Evolutionary conservation across 2,797 vertebrate genomes (phyloP).

Genomic region (Morus bassanus): DNA sequence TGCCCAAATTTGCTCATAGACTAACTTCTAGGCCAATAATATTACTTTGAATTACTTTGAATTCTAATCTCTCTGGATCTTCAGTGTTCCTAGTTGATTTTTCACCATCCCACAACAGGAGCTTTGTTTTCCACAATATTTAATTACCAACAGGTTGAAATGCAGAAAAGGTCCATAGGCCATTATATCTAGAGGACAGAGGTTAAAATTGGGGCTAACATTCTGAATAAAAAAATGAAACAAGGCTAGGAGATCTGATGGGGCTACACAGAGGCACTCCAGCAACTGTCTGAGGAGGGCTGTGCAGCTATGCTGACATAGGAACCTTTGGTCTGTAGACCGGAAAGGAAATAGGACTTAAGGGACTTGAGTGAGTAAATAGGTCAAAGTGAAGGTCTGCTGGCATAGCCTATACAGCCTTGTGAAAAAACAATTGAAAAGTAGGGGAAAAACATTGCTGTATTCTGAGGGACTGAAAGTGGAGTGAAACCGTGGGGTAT

Average conservation of each 20-base stretch:
- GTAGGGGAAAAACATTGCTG: neutral
- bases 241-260: neutral
- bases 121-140: neutral
- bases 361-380: neutral
- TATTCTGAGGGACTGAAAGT: neutral
- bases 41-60: neutral
- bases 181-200: neutral
- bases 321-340: neutral
- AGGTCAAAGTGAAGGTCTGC: neutral
- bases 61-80: neutral
- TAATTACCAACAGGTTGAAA: neutral
- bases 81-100: neutral
- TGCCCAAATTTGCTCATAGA: neutral
- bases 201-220: neutral
- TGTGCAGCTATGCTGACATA: neutral
- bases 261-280: neutral
- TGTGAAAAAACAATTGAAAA: neutral
- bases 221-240: neutral
- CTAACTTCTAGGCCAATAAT: neutral
- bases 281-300: neutral
- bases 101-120: neutral
- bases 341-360: neutral
- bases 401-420: neutral
- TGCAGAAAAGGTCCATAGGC: neutral
- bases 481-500: neutral